A percentile compares a stretch with the other conserved stretches of the same genome.
phyloP scores from a whole-genome alignment of 2,888 invertebrate genomes.

The Dioctria rufipes region DNA sequence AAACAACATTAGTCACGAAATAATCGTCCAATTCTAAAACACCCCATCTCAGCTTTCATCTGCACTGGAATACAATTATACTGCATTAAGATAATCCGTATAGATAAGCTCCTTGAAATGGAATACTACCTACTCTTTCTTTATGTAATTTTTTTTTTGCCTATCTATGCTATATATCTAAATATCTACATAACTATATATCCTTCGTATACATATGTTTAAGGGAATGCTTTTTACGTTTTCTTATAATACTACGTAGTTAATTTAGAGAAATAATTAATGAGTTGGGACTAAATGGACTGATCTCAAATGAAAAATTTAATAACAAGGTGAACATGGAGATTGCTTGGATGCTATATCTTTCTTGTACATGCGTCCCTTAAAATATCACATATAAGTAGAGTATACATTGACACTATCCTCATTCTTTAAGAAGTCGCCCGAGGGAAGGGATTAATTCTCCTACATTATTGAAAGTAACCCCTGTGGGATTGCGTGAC shows the following conservation, averaged over 20 bases:
- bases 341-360: not conserved
- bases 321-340: slow-evolving; percentile 33
- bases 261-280: not conserved
- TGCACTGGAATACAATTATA: not conserved
- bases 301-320: slow-evolving; percentile 24
- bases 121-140: not conserved
- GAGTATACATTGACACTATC: not conserved
- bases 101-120: slow-evolving; percentile 2
- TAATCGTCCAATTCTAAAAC: not conserved
- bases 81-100: slow-evolving; percentile 20
- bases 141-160: too few relatives aligned
- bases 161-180: too few relatives aligned
- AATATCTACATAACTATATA: too few relatives aligned
- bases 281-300: not conserved
- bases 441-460: not conserved
- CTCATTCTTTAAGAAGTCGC: not conserved
- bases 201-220: too few relatives aligned
- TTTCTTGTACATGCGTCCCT: not conserved
- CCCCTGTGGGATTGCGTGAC: not conserved
- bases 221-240: too few relatives aligned
- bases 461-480: slow-evolving; percentile 6
- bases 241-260: too few relatives aligned
- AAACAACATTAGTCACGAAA: not conserved
- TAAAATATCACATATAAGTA: not conserved
- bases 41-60: not conserved